phyloP scores from a whole-genome alignment of 2,888 invertebrate species.

The Diarsia rubi region DNA sequence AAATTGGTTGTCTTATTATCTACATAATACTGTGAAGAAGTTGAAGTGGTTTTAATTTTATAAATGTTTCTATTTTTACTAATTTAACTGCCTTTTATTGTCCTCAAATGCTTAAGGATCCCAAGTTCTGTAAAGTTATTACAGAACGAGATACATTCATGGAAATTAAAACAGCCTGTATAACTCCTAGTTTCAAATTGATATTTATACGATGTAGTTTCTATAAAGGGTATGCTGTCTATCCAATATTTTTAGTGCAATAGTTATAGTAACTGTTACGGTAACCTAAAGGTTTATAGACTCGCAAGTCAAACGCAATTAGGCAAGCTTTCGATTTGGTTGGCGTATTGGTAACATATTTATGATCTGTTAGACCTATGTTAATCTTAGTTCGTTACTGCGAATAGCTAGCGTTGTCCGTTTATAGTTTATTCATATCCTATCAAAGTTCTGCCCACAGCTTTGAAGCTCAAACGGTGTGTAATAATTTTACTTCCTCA shows the following conservation, averaged over 20 bases:
- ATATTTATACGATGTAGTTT: neutral
- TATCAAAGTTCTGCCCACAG: conserved; percentile 40
- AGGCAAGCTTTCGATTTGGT: conserved; percentile 39
- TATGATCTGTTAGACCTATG: conserved; percentile 46
- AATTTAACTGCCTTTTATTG: neutral
- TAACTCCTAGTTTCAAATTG: neutral
- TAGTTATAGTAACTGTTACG: neutral
- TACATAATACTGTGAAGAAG: too few relatives aligned
- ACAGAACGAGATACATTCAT: neutral
- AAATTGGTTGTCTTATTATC: neutral
- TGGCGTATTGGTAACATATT: conserved; percentile 49
- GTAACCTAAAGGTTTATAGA: conserved; percentile 18
- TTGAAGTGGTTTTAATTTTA: neutral
- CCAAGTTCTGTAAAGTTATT: neutral
- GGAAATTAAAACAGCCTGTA: neutral
- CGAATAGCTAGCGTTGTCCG: conserved; percentile 21
- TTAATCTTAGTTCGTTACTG: conserved; percentile 51
- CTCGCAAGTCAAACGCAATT: conserved; percentile 47
- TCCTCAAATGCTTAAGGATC: neutral
- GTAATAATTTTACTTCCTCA: neutral
- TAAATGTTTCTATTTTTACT: neutral
- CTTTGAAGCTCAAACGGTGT: conserved; percentile 13
- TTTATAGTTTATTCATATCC: conserved; percentile 36
- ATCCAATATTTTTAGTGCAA: neutral
- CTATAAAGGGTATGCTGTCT: neutral